Evolutionary conservation across 1,140 invertebrate species (phyloP).

Genomic region (Oreohelix idahoensis): DNA sequence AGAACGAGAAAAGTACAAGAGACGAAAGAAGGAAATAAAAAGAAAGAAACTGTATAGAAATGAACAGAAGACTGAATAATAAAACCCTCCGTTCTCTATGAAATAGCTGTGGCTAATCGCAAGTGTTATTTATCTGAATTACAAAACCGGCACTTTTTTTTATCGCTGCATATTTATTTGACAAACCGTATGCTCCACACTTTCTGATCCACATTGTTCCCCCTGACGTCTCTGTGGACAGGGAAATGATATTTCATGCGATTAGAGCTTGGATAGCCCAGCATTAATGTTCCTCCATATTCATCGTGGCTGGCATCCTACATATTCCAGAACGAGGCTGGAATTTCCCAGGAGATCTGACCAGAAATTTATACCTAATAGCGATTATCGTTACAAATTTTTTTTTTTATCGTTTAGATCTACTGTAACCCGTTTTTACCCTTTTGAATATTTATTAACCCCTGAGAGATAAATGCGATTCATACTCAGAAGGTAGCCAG

Average conservation of each 20-base stretch:
- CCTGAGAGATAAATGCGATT: neutral
- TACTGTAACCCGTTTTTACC: neutral
- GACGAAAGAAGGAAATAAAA: no score
- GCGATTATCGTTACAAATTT: slow-evolving; percentile 7
- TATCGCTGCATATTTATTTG: slow-evolving; percentile 12
- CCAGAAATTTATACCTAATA: slow-evolving; percentile 19
- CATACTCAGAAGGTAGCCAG: neutral
- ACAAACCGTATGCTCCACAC: neutral
- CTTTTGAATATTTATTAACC: neutral
- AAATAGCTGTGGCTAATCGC: neutral
- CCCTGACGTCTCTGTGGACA: neutral
- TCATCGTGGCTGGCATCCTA: neutral
- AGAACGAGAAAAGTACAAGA: neutral
- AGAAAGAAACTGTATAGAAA: no score
- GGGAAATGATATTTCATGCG: slow-evolving; percentile 12
- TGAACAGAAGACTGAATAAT: no score
- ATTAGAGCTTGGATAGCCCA: neutral
- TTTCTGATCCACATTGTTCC: neutral
- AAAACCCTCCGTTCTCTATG: no score
- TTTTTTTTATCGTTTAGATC: neutral
- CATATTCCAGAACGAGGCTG: neutral
- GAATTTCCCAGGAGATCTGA: neutral
- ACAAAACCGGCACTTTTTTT: neutral
- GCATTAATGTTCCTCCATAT: neutral
- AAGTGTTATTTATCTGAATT: neutral